Percentiles rank a stretch among this genome's conserved stretches.
These are phyloP conservation scores for Drosophila varians DNA, from an alignment of 1,140 invertebrate genomes.

Conservation along the genomic window DNA sequence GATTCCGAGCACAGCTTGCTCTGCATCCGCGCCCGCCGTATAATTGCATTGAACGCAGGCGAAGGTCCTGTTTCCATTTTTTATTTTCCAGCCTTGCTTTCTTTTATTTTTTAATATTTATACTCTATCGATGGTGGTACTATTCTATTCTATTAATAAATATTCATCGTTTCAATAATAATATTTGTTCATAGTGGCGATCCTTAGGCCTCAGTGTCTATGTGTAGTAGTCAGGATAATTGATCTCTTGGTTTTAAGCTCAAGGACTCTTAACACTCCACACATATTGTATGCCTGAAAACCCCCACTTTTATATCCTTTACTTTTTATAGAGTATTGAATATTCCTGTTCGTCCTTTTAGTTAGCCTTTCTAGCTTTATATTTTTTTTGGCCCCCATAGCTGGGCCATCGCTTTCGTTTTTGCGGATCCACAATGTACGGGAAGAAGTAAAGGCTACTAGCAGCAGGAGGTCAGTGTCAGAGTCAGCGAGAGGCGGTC, in stretches of 20 bases:
- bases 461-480: constrained; percentile 63
- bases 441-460: constrained; percentile 5
- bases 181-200: no score
- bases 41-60: constrained; percentile 74
- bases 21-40: constrained; percentile 30
- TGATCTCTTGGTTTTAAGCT: no score
- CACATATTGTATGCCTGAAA: no score
- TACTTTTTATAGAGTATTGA: neutral
- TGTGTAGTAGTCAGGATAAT: no score
- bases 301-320: neutral
- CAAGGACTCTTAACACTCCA: no score
- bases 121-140: neutral
- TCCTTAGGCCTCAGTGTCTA: no score
- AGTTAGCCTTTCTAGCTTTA: neutral
- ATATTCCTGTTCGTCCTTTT: neutral
- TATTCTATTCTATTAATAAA: no score
- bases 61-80: constrained; percentile 14
- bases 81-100: neutral
- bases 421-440: constrained; percentile 1
- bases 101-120: neutral
- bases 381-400: no score
- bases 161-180: no score
- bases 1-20: constrained; percentile 41
- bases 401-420: neutral
- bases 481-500: constrained; percentile 8